Evolutionary conservation across 1,140 invertebrate species (phyloP).

Genomic region (Leptinotarsa texana): DNA sequence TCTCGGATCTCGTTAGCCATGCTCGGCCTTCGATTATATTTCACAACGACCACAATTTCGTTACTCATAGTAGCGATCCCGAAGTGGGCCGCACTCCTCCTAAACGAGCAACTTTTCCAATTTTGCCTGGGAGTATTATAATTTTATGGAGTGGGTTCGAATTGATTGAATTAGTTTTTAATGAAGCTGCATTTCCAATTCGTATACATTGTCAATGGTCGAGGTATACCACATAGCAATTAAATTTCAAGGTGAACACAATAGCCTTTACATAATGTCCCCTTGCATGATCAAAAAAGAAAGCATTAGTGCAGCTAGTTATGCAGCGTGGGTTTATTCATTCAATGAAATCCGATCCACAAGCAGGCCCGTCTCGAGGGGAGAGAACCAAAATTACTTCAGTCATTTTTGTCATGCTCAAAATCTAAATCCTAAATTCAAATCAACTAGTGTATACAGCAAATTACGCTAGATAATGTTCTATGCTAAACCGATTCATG

Average conservation of each 20-base stretch:
- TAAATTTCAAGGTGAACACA: slow-evolving; percentile 17
- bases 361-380: not conserved
- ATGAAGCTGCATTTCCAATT: slow-evolving; percentile 8
- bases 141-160: not conserved
- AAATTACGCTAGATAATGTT: too few species aligned
- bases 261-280: slow-evolving; percentile 24
- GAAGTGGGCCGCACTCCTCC: slow-evolving; percentile 16
- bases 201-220: slow-evolving; percentile 1
- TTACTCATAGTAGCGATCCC: not conserved
- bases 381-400: not conserved
- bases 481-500: too few species aligned
- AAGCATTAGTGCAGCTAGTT: slow-evolving; percentile 18
- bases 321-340: slow-evolving; percentile 10
- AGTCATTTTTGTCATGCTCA: too few species aligned
- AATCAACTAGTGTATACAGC: too few species aligned
- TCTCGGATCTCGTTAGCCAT: not conserved
- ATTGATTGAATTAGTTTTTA: slow-evolving; percentile 11
- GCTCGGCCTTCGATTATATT: not conserved
- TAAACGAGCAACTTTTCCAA: slow-evolving; percentile 20
- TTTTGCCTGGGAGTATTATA: slow-evolving; percentile 22
- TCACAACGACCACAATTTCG: not conserved
- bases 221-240: slow-evolving; percentile 18
- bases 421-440: too few species aligned
- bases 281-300: slow-evolving; percentile 14
- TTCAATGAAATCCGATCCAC: slow-evolving; percentile 13